phyloP scores from a whole-genome alignment of 2,888 invertebrate species.

The Agrochola lota region DNA sequence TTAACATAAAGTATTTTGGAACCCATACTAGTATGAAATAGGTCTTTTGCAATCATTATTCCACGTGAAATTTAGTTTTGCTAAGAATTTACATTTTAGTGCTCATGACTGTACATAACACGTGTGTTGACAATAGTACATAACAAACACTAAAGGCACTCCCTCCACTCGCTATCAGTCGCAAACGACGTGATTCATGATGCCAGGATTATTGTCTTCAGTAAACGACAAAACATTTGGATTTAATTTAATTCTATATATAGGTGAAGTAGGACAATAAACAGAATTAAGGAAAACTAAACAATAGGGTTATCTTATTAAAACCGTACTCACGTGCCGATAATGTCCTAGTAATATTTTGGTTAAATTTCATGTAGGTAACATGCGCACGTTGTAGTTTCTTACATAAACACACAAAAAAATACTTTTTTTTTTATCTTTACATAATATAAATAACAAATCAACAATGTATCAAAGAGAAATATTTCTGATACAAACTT shows the following conservation, averaged over 20 bases:
- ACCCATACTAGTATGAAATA: neutral
- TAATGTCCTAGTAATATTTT: neutral
- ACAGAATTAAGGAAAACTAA: conserved; percentile 9
- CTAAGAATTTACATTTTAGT: neutral
- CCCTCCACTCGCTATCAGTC: conserved; percentile 30
- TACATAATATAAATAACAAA: neutral
- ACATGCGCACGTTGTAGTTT: neutral
- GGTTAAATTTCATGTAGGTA: neutral
- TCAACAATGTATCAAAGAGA: neutral
- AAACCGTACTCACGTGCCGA: neutral
- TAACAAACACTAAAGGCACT: conserved; percentile 41
- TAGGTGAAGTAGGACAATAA: neutral
- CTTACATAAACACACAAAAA: neutral
- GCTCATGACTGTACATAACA: conserved; percentile 8
- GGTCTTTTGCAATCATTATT: neutral
- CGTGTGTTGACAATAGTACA: conserved; percentile 25
- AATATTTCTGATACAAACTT: too few relatives aligned
- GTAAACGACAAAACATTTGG: neutral
- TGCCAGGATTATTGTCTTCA: conserved; percentile 48
- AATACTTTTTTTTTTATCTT: neutral
- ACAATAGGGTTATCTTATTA: conserved; percentile 7
- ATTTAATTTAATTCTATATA: conserved; percentile 13
- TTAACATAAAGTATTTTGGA: too few relatives aligned
- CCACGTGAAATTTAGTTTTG: neutral
- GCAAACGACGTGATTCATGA: conserved; percentile 48